Base-by-base conservation (phyloP, 2,113 vertebrate genomes). In the Megaptera novaeangliae region DNA sequence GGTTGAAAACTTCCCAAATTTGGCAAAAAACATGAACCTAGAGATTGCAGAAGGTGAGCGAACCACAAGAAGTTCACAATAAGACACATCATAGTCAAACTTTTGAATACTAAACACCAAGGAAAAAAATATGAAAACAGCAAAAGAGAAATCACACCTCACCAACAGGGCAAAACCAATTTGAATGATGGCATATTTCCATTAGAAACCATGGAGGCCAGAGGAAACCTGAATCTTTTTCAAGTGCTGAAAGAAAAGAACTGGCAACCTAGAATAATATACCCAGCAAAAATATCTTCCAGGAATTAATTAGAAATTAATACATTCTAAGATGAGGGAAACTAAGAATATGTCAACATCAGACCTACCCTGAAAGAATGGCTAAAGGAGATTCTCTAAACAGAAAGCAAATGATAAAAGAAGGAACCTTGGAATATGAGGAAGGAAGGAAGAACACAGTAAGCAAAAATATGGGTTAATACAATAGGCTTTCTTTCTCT, bases 101-200 rank as follows among this genome's bases (percentile, higher is more conserved):
- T 92, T 87, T 17, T 41, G 25, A 90, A 92, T 34, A 66, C 15
- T 41, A 94, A 96, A 61, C 46, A 88, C 29, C 7, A 93, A 97
- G 46, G 15, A 39, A 78, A 87, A 64, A 52, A 41, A 39, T 15
- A 72, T 71, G 61, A 82, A 89, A 92, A 44, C 1, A 52, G 74
- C n/a, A 90, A 49, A 10, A 90, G 29, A 82, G 52, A 93, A 87
- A 55, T 64, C 34, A 21, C 7, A 14, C 27, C 49, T 59, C 44
- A 74, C 17, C 17, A 71, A 25, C 72, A 55, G 11, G 2, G 46
- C 34, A 63, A 86, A 61, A 91, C 23, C 36, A 64, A 13, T 84
- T 61, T 61, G 74, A 87, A 83, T 75, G 36, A 86, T 4, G 41
- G 15, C 27, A 39, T 57, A 66, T 80, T 92, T 92, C 49, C 31